A percentile compares a stretch with the other conserved stretches of the same genome.
phyloP scores from a whole-genome alignment of 2,888 invertebrate species.

The Epinotia ramella region DNA sequence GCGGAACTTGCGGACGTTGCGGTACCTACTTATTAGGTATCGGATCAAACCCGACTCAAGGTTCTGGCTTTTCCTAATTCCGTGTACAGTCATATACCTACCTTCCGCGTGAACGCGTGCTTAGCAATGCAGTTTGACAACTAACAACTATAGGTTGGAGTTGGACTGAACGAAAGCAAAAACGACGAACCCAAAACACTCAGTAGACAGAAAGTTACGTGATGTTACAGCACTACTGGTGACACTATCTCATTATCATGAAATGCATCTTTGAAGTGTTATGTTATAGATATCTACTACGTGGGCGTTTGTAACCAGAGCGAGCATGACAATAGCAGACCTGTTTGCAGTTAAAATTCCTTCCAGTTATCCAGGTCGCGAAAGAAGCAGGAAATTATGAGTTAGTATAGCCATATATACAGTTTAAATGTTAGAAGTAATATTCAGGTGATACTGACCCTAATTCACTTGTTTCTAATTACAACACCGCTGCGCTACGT shows the following conservation, averaged over 20 bases:
- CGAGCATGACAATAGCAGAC: constrained; percentile 18
- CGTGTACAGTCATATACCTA: constrained; percentile 7
- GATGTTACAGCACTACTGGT: constrained; percentile 9
- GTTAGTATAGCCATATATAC: constrained; percentile 10
- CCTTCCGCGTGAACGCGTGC: constrained; percentile 20
- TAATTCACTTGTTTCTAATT: constrained; percentile 40
- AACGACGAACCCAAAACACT: neutral
- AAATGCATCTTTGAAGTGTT: constrained; percentile 19
- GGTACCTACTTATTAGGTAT: neutral
- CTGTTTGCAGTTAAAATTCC: constrained; percentile 27
- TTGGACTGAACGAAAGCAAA: constrained; percentile 2
- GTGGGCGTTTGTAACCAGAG: constrained; percentile 25
- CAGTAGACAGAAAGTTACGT: constrained; percentile 8
- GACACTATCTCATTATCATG: constrained; percentile 5
- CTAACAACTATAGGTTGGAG: constrained; percentile 1
- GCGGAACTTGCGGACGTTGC: constrained; percentile 12
- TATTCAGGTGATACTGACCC: constrained; percentile 37
- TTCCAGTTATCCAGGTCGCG: neutral
- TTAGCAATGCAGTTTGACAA: neutral
- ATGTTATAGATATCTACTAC: neutral
- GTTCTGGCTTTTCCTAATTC: constrained; percentile 35
- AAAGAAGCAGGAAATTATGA: constrained; percentile 12
- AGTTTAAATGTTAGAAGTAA: constrained; percentile 27
- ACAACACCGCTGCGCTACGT: constrained; percentile 41
- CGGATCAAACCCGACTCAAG: constrained; percentile 27